Percentiles rank a stretch among this genome's conserved stretches.
These are phyloP conservation scores for Delichon dasypus DNA, from an alignment of 2,797 vertebrate genomes.

Conservation along the genomic window DNA sequence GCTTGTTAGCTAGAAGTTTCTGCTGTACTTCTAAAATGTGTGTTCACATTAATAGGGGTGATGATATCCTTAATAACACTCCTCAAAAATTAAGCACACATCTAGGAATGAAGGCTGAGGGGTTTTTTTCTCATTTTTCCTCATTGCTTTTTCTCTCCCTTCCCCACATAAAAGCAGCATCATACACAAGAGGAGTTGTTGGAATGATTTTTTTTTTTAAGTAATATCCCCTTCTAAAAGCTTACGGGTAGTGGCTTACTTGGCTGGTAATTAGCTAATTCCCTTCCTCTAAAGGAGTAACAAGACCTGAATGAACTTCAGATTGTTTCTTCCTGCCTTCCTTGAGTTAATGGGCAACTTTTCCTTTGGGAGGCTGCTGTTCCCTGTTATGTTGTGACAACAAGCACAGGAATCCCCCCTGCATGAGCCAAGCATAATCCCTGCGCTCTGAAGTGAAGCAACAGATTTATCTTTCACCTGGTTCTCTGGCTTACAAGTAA, in stretches of 20 bases:
- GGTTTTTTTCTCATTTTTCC: rapidly evolving
- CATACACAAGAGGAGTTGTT: neutral
- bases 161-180: neutral
- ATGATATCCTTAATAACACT: neutral
- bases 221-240: neutral
- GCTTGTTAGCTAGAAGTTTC: neutral
- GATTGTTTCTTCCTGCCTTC: neutral
- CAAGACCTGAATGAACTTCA: neutral
- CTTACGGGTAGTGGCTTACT: neutral
- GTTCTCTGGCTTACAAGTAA: neutral
- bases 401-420: neutral
- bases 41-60: neutral
- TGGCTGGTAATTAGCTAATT: neutral
- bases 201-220: neutral
- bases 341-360: neutral
- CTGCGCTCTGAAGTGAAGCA: neutral
- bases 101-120: neutral
- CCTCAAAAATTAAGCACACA: neutral
- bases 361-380: neutral
- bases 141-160: neutral
- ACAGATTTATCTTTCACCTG: neutral
- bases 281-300: neutral
- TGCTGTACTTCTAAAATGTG: neutral
- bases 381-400: neutral
- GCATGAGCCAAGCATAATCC: neutral